These are phyloP conservation scores for Cabera pusaria DNA, from an alignment of 2,888 invertebrate species.

Conservation along the genomic window DNA sequence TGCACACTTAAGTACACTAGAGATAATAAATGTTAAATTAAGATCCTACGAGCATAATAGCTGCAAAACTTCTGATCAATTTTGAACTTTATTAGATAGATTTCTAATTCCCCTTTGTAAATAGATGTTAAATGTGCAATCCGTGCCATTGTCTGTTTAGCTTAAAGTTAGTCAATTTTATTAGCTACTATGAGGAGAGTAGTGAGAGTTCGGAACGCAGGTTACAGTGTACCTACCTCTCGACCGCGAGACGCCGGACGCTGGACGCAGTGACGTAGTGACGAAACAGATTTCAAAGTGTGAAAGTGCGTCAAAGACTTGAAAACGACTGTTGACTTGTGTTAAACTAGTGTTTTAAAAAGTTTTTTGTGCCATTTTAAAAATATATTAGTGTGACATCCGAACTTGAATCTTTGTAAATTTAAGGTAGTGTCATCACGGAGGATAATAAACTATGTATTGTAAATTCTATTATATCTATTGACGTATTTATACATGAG, in stretches of 20 bases:
- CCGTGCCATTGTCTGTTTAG: conserved; percentile 83
- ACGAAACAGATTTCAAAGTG: conserved; percentile 45
- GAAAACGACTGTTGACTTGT: conserved; percentile 76
- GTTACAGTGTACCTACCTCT: too few species aligned
- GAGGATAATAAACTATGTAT: conserved; percentile 78
- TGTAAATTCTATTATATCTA: conserved; percentile 75
- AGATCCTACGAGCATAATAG: conserved; percentile 62
- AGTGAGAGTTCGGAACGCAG: conserved; percentile 31
- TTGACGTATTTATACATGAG: conserved; percentile 81
- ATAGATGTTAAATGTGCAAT: conserved; percentile 79
- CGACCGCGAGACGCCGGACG: too few species aligned
- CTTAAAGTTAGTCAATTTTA: conserved; percentile 76
- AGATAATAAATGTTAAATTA: conserved; percentile 70
- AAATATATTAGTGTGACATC: conserved; percentile 81
- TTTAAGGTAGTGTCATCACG: conserved; percentile 78
- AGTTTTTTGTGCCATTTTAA: conserved; percentile 83
- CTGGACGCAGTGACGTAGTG: conserved; percentile 43
- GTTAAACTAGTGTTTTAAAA: conserved; percentile 77
- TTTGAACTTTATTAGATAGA: conserved; percentile 63
- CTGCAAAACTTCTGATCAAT: conserved; percentile 66
- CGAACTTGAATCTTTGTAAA: conserved; percentile 82
- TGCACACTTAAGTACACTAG: conserved; percentile 75
- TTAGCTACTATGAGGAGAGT: conserved; percentile 51
- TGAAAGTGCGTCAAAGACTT: conserved; percentile 65
- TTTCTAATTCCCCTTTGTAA: conserved; percentile 69